Evolutionary conservation across 2,888 invertebrate species (phyloP).

Genomic region (Sesia bembeciformis): DNA sequence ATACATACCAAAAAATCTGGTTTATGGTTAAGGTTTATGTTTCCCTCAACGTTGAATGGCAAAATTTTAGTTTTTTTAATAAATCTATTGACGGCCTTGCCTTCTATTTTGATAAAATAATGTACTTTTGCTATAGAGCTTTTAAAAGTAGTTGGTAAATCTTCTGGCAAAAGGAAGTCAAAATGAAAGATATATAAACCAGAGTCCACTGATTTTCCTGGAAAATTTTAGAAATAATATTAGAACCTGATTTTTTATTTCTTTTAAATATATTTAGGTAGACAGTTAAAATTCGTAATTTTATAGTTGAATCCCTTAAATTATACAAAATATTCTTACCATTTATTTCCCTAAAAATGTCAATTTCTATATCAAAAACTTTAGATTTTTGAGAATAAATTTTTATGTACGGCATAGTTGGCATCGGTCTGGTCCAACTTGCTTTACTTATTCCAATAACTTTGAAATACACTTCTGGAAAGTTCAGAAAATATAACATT

Average conservation of each 20-base stretch:
- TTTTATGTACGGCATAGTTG: constrained; percentile 51
- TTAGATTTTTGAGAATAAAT: constrained; percentile 47
- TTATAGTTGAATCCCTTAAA: neutral
- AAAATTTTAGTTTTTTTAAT: constrained; percentile 21
- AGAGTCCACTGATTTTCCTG: constrained; percentile 35
- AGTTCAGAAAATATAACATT: neutral
- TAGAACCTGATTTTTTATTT: neutral
- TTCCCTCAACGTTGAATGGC: constrained; percentile 34
- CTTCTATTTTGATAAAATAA: constrained; percentile 43
- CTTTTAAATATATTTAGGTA: neutral
- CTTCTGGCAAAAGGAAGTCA: constrained; percentile 44
- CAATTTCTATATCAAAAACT: constrained; percentile 32
- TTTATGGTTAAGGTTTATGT: constrained; percentile 41
- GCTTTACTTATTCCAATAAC: constrained; percentile 46
- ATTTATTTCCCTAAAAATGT: constrained; percentile 33
- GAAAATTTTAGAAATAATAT: constrained; percentile 8
- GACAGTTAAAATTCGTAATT: neutral
- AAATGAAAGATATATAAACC: constrained; percentile 46
- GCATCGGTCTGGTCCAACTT: constrained; percentile 46
- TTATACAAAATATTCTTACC: constrained; percentile 13
- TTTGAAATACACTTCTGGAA: constrained; percentile 47
- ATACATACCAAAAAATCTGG: constrained; percentile 37
- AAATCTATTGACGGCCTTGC: constrained; percentile 31
- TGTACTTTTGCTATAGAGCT: constrained; percentile 44
- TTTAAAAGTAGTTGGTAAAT: constrained; percentile 50